Conservation (phyloP, 2,888 invertebrate genomes). For the Abrostola tripartita region DNA sequence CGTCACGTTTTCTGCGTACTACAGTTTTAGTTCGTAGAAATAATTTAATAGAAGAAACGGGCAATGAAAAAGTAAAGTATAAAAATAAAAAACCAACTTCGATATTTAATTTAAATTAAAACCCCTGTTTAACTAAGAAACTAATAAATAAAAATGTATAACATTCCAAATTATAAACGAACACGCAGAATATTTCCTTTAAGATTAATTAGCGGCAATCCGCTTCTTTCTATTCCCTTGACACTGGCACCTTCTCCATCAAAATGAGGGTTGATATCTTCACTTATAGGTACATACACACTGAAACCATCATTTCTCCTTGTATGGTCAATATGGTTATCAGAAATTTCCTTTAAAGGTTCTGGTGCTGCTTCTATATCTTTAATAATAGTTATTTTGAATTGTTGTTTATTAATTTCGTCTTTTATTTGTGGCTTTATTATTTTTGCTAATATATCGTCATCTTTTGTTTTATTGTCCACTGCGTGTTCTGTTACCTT, state of each 20-base stretch:
- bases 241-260: constrained; percentile 1
- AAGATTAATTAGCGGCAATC: constrained; percentile 26
- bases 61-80: too few relatives aligned
- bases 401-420: not conserved
- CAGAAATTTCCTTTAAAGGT: not conserved
- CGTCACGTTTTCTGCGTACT: too few relatives aligned
- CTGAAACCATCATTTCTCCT: constrained; percentile 14
- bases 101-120: too few relatives aligned
- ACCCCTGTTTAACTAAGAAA: too few relatives aligned
- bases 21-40: too few relatives aligned
- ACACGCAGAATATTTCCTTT: constrained; percentile 24
- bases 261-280: constrained; percentile 22
- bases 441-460: constrained; percentile 1
- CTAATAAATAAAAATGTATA: too few relatives aligned
- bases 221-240: constrained; percentile 27
- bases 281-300: constrained; percentile 47
- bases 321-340: constrained; percentile 5
- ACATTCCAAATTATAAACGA: constrained; percentile 5
- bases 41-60: too few relatives aligned
- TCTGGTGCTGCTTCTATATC: not conserved
- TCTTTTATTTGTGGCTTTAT: not conserved
- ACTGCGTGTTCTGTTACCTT: not conserved
- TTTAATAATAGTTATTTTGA: constrained; percentile 11
- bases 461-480: not conserved
- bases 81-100: too few relatives aligned